phyloP scores from a whole-genome alignment of 2,888 invertebrate genomes.

The Brassicogethes aeneus region DNA sequence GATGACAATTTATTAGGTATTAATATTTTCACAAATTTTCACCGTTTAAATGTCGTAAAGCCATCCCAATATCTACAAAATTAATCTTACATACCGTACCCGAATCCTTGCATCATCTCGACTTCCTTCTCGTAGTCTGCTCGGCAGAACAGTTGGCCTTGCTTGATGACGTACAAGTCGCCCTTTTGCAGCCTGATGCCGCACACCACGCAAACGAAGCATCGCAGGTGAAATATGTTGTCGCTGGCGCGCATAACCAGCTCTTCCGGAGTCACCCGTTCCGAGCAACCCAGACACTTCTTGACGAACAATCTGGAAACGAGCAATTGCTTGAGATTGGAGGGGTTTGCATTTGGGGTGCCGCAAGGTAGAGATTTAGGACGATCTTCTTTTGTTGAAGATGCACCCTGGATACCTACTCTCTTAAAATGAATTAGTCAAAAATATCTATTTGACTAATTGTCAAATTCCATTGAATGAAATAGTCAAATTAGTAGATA shows the following conservation, averaged over 20 bases:
- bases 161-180: conserved; percentile 72
- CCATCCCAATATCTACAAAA: background rate
- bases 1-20: too few relatives aligned
- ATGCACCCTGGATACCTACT: too few relatives aligned
- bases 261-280: conserved; percentile 63
- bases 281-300: conserved; percentile 67
- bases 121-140: conserved; percentile 75
- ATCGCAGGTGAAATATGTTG: conserved; percentile 68
- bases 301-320: conserved; percentile 56
- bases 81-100: conserved; percentile 41
- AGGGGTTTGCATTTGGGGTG: too few relatives aligned
- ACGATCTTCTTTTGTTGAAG: too few relatives aligned
- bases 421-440: too few relatives aligned
- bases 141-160: conserved; percentile 68
- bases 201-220: conserved; percentile 73
- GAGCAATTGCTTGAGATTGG: background rate
- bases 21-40: too few relatives aligned
- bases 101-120: conserved; percentile 58
- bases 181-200: conserved; percentile 68
- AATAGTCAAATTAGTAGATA: too few relatives aligned
- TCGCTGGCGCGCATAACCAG: conserved; percentile 70
- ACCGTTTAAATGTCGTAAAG: too few relatives aligned
- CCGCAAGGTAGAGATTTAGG: too few relatives aligned
- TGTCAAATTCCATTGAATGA: too few relatives aligned
- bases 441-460: too few relatives aligned